These are phyloP conservation scores for Stercorarius parasiticus DNA, from an alignment of 2,113 vertebrate genomes.

Conservation along the genomic window DNA sequence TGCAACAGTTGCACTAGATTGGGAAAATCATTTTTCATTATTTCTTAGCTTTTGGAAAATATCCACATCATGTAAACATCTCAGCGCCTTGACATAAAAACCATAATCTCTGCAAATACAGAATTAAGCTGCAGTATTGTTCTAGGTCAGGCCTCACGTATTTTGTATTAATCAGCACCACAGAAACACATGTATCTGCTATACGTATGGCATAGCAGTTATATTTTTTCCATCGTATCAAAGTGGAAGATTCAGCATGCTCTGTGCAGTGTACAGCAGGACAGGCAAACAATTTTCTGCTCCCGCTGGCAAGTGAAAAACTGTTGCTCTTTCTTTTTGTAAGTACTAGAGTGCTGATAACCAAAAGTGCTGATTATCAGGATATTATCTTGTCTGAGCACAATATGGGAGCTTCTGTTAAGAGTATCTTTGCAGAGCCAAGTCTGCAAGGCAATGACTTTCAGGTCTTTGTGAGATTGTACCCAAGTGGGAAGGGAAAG, in stretches of 20 bases:
- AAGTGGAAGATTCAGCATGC: too few species aligned
- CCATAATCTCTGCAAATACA: not conserved
- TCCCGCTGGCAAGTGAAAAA: not conserved
- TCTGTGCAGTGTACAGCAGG: not conserved
- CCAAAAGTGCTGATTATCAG: not conserved
- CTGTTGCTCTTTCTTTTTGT: not conserved
- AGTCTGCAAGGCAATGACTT: not conserved
- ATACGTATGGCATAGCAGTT: fast-evolving
- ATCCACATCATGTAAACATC: not conserved
- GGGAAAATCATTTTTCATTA: not conserved
- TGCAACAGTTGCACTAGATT: not conserved
- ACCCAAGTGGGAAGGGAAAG: not conserved
- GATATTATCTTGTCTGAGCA: not conserved
- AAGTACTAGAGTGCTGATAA: not conserved
- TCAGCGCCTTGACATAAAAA: not conserved
- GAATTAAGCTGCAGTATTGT: not conserved
- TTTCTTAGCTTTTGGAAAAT: not conserved
- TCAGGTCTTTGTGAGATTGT: not conserved
- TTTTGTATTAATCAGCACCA: not conserved
- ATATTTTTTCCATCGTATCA: not conserved
- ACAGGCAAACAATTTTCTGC: not conserved
- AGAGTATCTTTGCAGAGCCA: not conserved
- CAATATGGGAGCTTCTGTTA: not conserved
- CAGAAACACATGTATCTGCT: not conserved
- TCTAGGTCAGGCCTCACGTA: not conserved